These are phyloP conservation scores for Hippocampus guttulatus DNA, from an alignment of 2,113 vertebrate species.

Conservation along the genomic window DNA sequence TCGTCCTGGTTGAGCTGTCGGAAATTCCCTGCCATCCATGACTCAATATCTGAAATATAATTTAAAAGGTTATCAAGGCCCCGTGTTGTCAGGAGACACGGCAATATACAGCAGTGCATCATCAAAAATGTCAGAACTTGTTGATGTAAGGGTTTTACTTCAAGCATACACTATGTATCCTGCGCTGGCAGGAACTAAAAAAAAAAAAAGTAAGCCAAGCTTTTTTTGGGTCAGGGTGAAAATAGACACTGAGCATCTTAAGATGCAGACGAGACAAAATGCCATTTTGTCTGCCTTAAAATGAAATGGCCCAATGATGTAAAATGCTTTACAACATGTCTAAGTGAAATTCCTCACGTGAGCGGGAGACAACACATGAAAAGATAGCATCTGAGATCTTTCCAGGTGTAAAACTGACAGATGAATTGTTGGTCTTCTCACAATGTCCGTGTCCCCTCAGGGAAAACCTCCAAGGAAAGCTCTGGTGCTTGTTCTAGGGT, in stretches of 20 bases:
- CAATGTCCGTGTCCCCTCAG: slow-evolving; percentile 41
- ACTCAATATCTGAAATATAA: too few species aligned
- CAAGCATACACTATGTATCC: background rate
- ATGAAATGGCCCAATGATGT: background rate
- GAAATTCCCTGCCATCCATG: too few species aligned
- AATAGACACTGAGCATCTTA: background rate
- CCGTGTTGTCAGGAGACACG: too few species aligned
- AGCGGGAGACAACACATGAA: background rate
- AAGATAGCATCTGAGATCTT: background rate
- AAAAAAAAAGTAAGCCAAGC: background rate
- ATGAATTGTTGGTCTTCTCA: slow-evolving; percentile 9
- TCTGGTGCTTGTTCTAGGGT: background rate
- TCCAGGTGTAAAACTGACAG: slow-evolving; percentile 8
- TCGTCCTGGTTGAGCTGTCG: too few species aligned
- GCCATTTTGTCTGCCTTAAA: background rate
- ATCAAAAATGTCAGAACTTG: too few species aligned
- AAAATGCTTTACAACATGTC: background rate
- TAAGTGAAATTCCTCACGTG: background rate
- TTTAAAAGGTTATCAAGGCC: too few species aligned
- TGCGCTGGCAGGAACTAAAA: too few species aligned
- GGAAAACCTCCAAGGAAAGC: slow-evolving; percentile 14
- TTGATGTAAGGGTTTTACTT: background rate
- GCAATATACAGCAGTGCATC: too few species aligned
- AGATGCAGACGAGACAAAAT: background rate
- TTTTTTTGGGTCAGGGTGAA: background rate